These are phyloP conservation scores for Sciurus carolinensis DNA, from an alignment of 2,797 vertebrate genomes.

Conservation along the genomic window DNA sequence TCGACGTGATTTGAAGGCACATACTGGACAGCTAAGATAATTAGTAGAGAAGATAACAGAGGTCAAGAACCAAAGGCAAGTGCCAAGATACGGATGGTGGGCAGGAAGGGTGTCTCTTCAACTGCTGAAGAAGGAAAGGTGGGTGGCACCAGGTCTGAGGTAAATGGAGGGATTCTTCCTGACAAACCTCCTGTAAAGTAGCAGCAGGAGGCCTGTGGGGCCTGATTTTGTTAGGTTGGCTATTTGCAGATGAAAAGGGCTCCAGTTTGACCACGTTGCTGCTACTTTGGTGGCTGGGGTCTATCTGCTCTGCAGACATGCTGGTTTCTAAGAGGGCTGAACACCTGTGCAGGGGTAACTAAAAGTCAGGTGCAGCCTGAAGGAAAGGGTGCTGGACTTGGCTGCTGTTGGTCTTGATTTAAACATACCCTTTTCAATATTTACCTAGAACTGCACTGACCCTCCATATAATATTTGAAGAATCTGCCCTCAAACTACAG, in stretches of 20 bases:
- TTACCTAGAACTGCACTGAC: neutral
- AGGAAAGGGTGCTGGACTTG: no score
- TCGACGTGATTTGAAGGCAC: neutral
- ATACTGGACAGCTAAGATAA: neutral
- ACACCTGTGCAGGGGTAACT: no score
- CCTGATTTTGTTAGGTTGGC: neutral
- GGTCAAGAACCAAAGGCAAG: neutral
- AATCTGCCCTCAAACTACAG: neutral
- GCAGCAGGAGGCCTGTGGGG: neutral
- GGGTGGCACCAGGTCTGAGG: fast-evolving
- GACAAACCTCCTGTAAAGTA: neutral
- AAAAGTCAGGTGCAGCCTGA: no score
- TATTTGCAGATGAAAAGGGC: neutral
- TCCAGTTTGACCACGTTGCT: neutral
- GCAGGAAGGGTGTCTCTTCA: neutral
- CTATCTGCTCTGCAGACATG: no score
- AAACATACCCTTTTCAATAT: neutral
- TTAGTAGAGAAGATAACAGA: neutral
- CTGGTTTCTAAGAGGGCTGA: neutral
- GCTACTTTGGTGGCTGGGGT: neutral
- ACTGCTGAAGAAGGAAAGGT: neutral
- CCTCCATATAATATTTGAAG: neutral
- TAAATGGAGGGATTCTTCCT: neutral
- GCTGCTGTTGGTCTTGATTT: neutral
- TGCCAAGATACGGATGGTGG: neutral